Evolutionary conservation across 2,888 invertebrate species (phyloP).

Genomic region (Phymatocera aterrima): DNA sequence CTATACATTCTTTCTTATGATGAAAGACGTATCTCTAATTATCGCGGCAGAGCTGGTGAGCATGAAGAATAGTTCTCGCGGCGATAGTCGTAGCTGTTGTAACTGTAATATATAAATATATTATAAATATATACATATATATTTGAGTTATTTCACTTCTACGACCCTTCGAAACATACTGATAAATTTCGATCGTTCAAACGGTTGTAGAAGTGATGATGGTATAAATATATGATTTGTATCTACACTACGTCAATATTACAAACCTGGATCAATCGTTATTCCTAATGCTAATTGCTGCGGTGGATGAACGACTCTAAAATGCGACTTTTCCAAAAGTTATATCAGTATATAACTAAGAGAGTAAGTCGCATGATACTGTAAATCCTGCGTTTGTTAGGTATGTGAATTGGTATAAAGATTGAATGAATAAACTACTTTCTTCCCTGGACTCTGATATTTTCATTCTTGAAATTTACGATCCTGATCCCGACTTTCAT

Average conservation of each 20-base stretch:
- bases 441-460: not conserved
- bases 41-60: constrained; percentile 2
- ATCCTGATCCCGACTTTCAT: too few species aligned
- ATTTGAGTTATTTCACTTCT: constrained; percentile 47
- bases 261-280: constrained; percentile 31
- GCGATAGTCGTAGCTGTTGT: constrained; percentile 26
- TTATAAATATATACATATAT: constrained; percentile 50
- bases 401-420: constrained; percentile 34
- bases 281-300: not conserved
- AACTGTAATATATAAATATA: constrained; percentile 47
- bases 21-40: not conserved
- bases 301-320: constrained; percentile 11
- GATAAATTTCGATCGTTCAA: not conserved
- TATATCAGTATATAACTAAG: not conserved
- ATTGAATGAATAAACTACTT: constrained; percentile 41
- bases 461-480: too few species aligned
- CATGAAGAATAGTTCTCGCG: constrained; percentile 11
- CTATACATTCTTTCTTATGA: not conserved
- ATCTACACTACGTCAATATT: constrained; percentile 43
- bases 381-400: constrained; percentile 41
- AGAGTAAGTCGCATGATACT: constrained; percentile 28
- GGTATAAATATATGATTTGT: constrained; percentile 18
- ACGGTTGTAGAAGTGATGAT: constrained; percentile 7
- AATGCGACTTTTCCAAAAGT: constrained; percentile 24
- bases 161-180: constrained; percentile 32